phyloP scores from a whole-genome alignment of 2,888 invertebrate genomes.

The Euphydryas editha region DNA sequence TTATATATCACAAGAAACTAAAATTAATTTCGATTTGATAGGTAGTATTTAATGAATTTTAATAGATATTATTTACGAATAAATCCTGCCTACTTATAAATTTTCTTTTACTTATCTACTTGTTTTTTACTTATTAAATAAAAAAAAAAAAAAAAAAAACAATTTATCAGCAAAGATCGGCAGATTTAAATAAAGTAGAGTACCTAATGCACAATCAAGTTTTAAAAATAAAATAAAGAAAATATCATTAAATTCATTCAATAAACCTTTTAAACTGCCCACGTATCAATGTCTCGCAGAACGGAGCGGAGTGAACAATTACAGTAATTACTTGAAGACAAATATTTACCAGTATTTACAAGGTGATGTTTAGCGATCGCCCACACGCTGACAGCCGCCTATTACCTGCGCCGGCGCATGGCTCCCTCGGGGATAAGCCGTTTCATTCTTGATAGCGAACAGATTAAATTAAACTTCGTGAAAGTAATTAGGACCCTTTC shows the following conservation, averaged over 20 bases:
- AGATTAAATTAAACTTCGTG: slow-evolving; percentile 45
- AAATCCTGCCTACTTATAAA: too few relatives aligned
- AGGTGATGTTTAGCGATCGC: slow-evolving; percentile 72
- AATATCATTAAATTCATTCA: slow-evolving; percentile 31
- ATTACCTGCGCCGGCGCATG: slow-evolving; percentile 60
- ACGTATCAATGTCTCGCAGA: slow-evolving; percentile 42
- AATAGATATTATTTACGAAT: too few relatives aligned
- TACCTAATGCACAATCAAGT: too few relatives aligned
- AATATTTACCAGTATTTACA: slow-evolving; percentile 76
- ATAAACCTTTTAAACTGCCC: slow-evolving; percentile 39
- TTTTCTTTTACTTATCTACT: too few relatives aligned
- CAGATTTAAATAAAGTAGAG: too few relatives aligned
- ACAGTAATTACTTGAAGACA: slow-evolving; percentile 76
- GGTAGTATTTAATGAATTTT: too few relatives aligned
- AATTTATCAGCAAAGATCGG: too few relatives aligned
- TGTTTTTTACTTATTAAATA: too few relatives aligned
- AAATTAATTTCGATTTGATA: too few relatives aligned
- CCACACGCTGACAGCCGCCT: slow-evolving; percentile 72
- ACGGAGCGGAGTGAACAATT: slow-evolving; percentile 50
- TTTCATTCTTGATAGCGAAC: slow-evolving; percentile 51
- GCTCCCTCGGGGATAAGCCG: slow-evolving; percentile 59
- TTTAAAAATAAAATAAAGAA: slow-evolving; percentile 4
- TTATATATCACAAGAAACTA: too few relatives aligned
- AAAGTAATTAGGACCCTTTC: slow-evolving; percentile 44
- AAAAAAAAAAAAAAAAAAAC: too few relatives aligned